Percentiles rank a stretch among this genome's conserved stretches.
Conservation (phyloP, 2,113 vertebrate species). For the human region DNA sequence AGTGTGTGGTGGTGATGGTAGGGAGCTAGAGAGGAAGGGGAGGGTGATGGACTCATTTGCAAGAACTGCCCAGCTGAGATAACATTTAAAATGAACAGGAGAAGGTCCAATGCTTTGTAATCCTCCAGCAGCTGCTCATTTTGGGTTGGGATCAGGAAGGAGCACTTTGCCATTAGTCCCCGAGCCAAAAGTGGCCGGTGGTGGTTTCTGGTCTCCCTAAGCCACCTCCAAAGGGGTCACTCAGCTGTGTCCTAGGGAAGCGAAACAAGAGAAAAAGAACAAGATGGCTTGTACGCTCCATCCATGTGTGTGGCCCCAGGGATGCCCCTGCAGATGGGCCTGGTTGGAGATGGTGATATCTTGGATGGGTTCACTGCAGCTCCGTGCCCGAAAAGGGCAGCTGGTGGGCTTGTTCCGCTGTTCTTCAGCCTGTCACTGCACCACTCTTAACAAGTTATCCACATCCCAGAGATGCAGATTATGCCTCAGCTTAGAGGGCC, state of each 20-base stretch:
- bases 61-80: conserved; percentile 69
- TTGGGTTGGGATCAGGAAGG: neutral
- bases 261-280: neutral
- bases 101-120: conserved; percentile 65
- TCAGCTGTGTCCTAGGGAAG: conserved; percentile 17
- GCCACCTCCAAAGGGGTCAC: neutral
- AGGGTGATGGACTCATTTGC: conserved; percentile 29
- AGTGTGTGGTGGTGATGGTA: rapidly evolving
- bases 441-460: conserved; percentile 59
- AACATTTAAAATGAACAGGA: conserved; percentile 56
- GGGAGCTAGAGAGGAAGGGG: neutral
- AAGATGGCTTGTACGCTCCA: neutral
- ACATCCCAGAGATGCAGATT: conserved; percentile 40
- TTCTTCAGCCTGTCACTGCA: conserved; percentile 73
- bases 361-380: conserved; percentile 63
- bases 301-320: conserved; percentile 7
- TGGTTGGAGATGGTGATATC: conserved; percentile 45
- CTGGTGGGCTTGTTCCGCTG: conserved; percentile 41
- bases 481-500: conserved; percentile 44
- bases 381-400: conserved; percentile 57
- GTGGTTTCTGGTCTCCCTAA: conserved; percentile 41
- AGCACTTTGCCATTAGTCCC: neutral
- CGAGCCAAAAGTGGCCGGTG: rapidly evolving
- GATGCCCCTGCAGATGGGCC: conserved; percentile 28
- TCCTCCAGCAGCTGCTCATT: conserved; percentile 73